Evolutionary conservation across 2,888 invertebrate species (phyloP), one percentile per base, ranked within the genome.

Genomic region (Harpalus rufipes): DNA sequence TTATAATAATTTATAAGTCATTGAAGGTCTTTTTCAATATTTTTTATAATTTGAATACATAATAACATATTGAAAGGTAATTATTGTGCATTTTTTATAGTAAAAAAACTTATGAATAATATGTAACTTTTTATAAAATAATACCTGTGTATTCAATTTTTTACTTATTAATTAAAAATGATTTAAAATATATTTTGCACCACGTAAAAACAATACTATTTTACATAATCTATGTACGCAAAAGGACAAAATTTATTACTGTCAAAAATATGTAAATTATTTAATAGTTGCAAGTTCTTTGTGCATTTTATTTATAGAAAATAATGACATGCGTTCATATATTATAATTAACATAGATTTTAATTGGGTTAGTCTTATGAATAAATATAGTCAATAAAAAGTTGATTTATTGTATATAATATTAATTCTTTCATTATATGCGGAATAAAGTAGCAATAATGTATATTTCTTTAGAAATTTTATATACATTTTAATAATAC

Each of bases 51-150:
- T 44, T 18, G 18, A 74, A 44, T 44, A 41, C 18, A 18, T 39
- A 74, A 78, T 78, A 78, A 78, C 4, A 21, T 78, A 78, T 56
- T 51, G 56, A 21, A n/a, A 58, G 44, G 18, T 58, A 59, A 25
- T 78, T 58, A n/a, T 51, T 78, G 25, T 78, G 3, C n/a, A 18
- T 18, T 10, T 18, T 21, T 68, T 68, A 21, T 41, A 14, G 14
- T 39, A 58, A 14, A 58, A 58, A 76, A 76, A 51, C 0, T 21
- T 3, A 41, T 76, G 78, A 78, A 78, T 58, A 32, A 56, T 51
- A 12, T 21, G 21, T 7, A 39, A 39, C 39, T 68, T 68, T 39
- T 68, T 68, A 25, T 39, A 68, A n/a, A 63, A 63, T 63, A 63
- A 7, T 63, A 63, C 12, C 0, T 51, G 44, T 51, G 44, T 51